phyloP scores from a whole-genome alignment of 1,140 invertebrate species.

The Papilio helenus region DNA sequence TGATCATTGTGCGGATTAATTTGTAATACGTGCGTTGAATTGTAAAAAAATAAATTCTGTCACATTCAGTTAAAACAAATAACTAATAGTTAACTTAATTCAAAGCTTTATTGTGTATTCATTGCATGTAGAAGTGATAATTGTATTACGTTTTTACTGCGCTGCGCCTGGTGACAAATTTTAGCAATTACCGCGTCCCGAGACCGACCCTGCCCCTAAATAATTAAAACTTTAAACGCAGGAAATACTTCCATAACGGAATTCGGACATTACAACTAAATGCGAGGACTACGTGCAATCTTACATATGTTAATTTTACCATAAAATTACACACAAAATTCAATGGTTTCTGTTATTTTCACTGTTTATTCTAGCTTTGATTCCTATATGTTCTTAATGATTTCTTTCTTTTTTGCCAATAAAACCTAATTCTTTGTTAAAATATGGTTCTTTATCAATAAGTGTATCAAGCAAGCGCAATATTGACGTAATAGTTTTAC shows the following conservation, averaged over 20 bases:
- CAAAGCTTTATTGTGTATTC: too few species aligned
- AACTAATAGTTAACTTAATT: too few species aligned
- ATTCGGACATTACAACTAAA: not conserved
- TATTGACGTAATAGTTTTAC: not conserved
- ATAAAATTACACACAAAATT: not conserved
- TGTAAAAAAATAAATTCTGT: too few species aligned
- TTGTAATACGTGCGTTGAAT: not conserved
- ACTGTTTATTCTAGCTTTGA: too few species aligned
- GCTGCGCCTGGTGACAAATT: not conserved
- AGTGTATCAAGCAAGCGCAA: not conserved
- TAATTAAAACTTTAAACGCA: constrained; percentile 21
- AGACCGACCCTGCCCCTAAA: constrained; percentile 12
- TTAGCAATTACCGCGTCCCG: not conserved
- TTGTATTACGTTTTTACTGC: not conserved
- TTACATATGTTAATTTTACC: not conserved
- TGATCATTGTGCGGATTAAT: not conserved
- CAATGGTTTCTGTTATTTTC: too few species aligned
- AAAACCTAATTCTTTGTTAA: too few species aligned
- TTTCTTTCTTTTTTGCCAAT: too few species aligned
- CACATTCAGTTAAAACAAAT: too few species aligned
- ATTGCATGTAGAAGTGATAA: not conserved
- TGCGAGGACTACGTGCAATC: not conserved
- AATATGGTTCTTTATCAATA: too few species aligned
- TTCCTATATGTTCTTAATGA: too few species aligned
- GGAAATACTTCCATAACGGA: not conserved